A percentile compares a stretch with the other conserved stretches of the same genome.
Evolutionary conservation across 2,888 invertebrate species (phyloP).

Genomic region (Ommatoiulus sabulosus): DNA sequence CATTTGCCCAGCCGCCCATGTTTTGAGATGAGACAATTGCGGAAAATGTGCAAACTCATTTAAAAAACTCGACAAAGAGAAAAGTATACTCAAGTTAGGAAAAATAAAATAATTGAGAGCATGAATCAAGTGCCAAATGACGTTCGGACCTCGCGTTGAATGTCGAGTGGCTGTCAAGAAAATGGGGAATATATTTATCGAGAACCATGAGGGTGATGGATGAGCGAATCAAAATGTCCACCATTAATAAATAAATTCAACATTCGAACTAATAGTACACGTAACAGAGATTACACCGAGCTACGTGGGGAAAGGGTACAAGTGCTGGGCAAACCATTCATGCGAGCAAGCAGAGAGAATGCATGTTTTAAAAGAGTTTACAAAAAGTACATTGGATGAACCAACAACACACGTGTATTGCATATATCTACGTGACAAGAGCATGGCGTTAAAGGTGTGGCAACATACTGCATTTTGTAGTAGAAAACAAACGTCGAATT

Average conservation of each 20-base stretch:
- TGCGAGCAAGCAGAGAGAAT: background rate
- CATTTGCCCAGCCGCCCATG: too few species aligned
- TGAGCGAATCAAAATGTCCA: slow-evolving; percentile 20
- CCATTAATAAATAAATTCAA: slow-evolving; percentile 43
- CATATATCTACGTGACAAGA: too few species aligned
- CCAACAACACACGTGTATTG: too few species aligned
- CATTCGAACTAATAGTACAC: slow-evolving; percentile 3
- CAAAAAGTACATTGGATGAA: too few species aligned
- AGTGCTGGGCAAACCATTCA: background rate
- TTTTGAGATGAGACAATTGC: too few species aligned
- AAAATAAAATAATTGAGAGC: background rate
- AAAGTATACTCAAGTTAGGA: background rate
- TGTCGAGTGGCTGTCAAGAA: slow-evolving; percentile 13
- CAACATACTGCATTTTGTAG: background rate
- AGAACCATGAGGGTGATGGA: slow-evolving; percentile 4
- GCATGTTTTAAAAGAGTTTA: too few species aligned
- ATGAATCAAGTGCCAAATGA: slow-evolving; percentile 9
- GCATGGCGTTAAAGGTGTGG: background rate
- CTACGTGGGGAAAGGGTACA: background rate
- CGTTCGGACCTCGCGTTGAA: background rate
- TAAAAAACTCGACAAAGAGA: background rate
- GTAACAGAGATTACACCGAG: background rate
- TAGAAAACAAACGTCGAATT: background rate
- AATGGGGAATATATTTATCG: slow-evolving; percentile 15
- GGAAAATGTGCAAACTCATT: background rate